Base-by-base conservation (phyloP, 1,140 invertebrate genomes). In the Cephus cinctus region DNA sequence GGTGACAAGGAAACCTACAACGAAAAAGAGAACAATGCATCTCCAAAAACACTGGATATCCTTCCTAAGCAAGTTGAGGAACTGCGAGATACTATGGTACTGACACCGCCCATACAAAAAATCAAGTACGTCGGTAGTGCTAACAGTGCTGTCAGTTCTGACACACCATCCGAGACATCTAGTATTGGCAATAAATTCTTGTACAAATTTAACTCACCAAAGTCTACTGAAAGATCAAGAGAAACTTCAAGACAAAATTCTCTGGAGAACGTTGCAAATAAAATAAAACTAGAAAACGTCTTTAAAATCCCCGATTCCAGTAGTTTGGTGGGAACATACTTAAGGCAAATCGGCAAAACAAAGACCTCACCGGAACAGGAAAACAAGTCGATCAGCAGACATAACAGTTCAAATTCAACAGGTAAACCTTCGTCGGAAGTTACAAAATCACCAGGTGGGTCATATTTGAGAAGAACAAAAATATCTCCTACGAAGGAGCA, bases 401-500 rank as follows among this genome's bases (percentile, higher is more conserved):
- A 63, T 4, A 59, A 54, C 14, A 58, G 41, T 31, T 20, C 45
- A 19, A 61, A 52, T 20, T 56, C 35, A 6, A 31, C 42, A 5
- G 20, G 39, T 41, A 5, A 59, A 59, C 19, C 16, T 5, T 12
- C 23, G 1, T 35, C 21, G 1, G 67, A 68, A 25, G 21, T 20
- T 9, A 14, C 47, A 0, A 71, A 63, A 39, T 39, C 59, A 4
- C 53, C 62, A 3, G 14, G 47, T 2, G 62, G 66, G 18, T 70
- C 62, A 12, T 71, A 72, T 43, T 43, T 76, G 9, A 56, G 73
- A 20, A 63, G 73, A 8, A 73, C 72, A 5, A 75, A 75, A 45
- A 75, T 76, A 47, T 76, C 74, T 0, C 73, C 74, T 0, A 74
- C 72, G 6, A 74, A 76, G 20, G 74, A 76, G 25, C 61, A 62